Conservation (phyloP, 2,113 vertebrate genomes). For the Nanger granti region DNA sequence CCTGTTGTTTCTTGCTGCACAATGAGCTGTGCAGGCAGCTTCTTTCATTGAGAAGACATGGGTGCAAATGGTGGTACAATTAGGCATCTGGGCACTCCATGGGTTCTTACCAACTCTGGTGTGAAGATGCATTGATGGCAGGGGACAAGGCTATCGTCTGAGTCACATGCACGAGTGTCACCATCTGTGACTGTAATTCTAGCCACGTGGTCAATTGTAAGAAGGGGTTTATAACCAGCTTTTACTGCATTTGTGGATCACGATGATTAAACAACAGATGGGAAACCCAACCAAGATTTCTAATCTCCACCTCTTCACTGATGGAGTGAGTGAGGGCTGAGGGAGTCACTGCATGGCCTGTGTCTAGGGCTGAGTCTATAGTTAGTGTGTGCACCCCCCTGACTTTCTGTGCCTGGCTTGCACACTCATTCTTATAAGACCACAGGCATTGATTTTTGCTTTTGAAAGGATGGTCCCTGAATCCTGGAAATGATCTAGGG, state of each 20-base stretch:
- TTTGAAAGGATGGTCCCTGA: neutral
- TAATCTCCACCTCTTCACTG: constrained; percentile 43
- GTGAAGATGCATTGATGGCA: constrained; percentile 51
- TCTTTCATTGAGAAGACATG: constrained; percentile 16
- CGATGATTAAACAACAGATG: constrained; percentile 67
- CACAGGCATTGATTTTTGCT: neutral
- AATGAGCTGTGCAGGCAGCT: neutral
- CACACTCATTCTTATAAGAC: neutral
- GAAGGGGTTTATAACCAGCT: constrained; percentile 57
- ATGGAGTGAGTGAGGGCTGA: neutral
- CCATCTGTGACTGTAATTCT: constrained; percentile 65
- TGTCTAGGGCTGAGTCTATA: neutral
- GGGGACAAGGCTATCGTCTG: constrained; percentile 55
- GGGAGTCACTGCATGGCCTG: neutral
- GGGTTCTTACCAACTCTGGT: constrained; percentile 46
- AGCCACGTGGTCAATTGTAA: constrained; percentile 56
- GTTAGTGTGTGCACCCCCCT: neutral
- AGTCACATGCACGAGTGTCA: neutral
- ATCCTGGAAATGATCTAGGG: neutral
- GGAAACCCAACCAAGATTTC: constrained; percentile 62
- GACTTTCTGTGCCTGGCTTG: neutral
- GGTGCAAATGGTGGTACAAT: constrained; percentile 44
- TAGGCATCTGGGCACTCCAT: constrained; percentile 65
- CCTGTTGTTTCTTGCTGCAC: constrained; percentile 55
- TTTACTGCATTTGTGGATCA: constrained; percentile 54